These are phyloP conservation scores for Girardinus metallicus DNA, from an alignment of 2,797 vertebrate species.

Conservation along the genomic window DNA sequence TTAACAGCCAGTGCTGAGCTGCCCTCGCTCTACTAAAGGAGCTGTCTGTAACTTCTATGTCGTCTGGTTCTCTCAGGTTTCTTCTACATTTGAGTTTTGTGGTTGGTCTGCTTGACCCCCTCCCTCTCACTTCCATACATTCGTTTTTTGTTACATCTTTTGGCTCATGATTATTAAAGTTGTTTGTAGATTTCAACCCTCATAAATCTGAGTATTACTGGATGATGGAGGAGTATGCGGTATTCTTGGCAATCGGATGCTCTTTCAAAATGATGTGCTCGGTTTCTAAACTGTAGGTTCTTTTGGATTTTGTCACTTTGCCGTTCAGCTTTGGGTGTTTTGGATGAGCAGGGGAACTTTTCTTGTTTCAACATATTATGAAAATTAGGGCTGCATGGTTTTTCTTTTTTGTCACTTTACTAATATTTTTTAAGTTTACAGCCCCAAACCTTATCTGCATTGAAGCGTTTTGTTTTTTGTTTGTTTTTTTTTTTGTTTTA, in stretches of 20 bases:
- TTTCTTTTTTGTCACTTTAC: background rate
- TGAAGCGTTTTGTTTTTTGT: background rate
- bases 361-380: too few species aligned
- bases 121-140: background rate
- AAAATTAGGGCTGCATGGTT: background rate
- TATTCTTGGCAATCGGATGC: constrained; percentile 6
- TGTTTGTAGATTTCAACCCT: constrained; percentile 12
- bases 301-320: background rate
- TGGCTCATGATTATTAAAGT: constrained; percentile 9
- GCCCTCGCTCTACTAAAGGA: constrained; percentile 3
- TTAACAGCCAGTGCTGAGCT: constrained; percentile 1
- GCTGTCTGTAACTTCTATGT: background rate
- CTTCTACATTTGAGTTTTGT: constrained; percentile 5
- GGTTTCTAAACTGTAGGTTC: background rate
- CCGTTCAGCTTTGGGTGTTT: background rate
- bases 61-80: background rate
- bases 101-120: constrained; percentile 5
- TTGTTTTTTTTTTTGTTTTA: background rate
- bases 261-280: background rate
- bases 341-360: background rate
- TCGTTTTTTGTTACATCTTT: constrained; percentile 4
- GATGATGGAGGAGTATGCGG: background rate
- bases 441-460: background rate
- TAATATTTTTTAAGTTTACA: background rate
- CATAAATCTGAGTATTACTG: background rate